Percentiles rank a stretch among this genome's conserved stretches.
These are phyloP conservation scores for Daboia siamensis DNA, from an alignment of 2,113 vertebrate species.

Conservation along the genomic window DNA sequence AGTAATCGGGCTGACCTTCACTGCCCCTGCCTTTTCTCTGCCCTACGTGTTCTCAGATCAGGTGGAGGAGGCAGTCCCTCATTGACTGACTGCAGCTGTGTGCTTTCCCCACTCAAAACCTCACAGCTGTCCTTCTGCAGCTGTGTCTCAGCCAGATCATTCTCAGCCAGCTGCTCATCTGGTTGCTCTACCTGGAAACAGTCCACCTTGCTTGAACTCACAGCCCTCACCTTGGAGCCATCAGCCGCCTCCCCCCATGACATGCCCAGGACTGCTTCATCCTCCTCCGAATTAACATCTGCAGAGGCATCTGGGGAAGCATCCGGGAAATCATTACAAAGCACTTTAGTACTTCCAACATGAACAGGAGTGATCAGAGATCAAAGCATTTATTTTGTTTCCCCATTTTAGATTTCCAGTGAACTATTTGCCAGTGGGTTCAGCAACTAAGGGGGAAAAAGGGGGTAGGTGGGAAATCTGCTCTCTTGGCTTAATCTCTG, in stretches of 20 bases:
- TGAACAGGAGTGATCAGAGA: background rate
- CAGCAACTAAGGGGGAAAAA: background rate
- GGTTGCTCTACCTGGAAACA: background rate
- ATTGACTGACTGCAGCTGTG: background rate
- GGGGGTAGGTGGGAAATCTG: background rate
- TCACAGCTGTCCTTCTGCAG: background rate
- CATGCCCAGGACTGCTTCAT: too few species aligned
- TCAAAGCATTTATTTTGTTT: background rate
- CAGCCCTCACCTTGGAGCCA: fast-evolving
- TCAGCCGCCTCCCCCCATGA: too few species aligned
- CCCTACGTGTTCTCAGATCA: background rate
- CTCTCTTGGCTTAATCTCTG: background rate
- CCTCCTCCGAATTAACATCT: background rate
- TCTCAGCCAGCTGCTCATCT: background rate
- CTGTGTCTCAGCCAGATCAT: background rate
- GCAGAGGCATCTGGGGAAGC: background rate
- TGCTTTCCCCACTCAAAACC: background rate
- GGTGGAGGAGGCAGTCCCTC: background rate
- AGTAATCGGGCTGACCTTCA: background rate
- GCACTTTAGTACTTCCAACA: background rate
- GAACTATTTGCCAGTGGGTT: background rate
- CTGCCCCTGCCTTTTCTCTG: background rate
- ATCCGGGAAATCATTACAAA: background rate
- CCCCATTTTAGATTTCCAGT: background rate
- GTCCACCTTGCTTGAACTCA: background rate